Base-by-base conservation (phyloP, 2,797 vertebrate species). In the Phataginus tetradactyla region DNA sequence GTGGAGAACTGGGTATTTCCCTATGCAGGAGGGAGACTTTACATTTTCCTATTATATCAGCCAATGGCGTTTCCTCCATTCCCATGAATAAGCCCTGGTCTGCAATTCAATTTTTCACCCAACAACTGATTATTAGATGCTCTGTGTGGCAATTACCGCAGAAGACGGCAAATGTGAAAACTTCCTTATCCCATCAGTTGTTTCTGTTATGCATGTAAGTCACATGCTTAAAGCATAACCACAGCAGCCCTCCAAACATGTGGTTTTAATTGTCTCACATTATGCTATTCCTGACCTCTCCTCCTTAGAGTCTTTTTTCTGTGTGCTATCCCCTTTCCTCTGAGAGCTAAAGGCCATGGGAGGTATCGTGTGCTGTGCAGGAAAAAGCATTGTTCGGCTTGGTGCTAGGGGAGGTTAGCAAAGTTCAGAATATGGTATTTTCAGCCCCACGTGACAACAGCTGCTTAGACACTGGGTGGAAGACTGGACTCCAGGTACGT, bases 301-400 rank as follows among this genome's bases (percentile, higher is more conserved):
- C 42, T 69, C 37, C 11, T 53, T 32, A 18, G n/a, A 77, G n/a
- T 74, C 64, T 86, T 92, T 83, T 90, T 84, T 32, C 51, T 55
- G 27, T 0, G 10, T 4, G 14, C 81, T 39, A 61, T 25, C 45
- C 32, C 25, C 94, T 71, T 96, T 97, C 89, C 75, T 64, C 77
- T 80, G 71, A 64, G 53, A 93, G 39, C 75, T 77, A 80, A 89
- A 37, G 84, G 57, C 49, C 53, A 49, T 1, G 64, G 93, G 89
- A 89, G 71, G n/a, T 74, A 78, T 39, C 53, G 6, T 3, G 72
- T 93, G 75, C 86, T 91, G 59, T 13, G 55, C 79, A 93, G 96
- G 95, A 97, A 97, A 69, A 14, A 10, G 17, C 75, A 97, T 59
- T 94, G 94, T 95, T 90, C 13, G 4, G 59, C 59, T 27, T 18